Base-by-base conservation (phyloP, 1,140 invertebrate species). In the Glossosoma conforme region DNA sequence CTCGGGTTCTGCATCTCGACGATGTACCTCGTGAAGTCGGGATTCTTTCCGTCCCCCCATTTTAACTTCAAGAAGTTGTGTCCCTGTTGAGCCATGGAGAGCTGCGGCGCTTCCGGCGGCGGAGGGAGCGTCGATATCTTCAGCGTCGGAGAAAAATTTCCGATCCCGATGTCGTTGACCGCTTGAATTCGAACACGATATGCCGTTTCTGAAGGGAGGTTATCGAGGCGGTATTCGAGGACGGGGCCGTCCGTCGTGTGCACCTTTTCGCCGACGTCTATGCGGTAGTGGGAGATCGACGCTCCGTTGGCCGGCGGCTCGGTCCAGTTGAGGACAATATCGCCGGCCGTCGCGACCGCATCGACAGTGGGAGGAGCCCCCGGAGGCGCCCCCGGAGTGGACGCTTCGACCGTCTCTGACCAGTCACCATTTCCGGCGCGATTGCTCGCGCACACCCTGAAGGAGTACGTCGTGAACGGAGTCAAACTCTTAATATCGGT, bases 41-140 rank as follows among this genome's bases (percentile, higher is more conserved):
- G 61, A 54, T 80, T 83, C 57, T 78, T 77, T 10, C 77, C 77
- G 32, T 87, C 83, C 13, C 80, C 82, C 91, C 91, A 94, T 66
- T 89, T 89, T 14, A 94, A 74, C 63, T 89, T 90, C 38, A 94
- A 74, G 67, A 82, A 84, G 69, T 91, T 91, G 68, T 90, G 86
- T 1, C 81, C 83, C 4, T 74, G 70, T 33, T 77, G 78, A 5
- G 82, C 76, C 65, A 85, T 87, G 59, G 89, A 83, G 10, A 93
- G 69, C 33, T 67, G 67, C 1, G 91, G 89, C 15, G 90, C 85
- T 2, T 75, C 58, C 1, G 91, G 91, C 1, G 90, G 89, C 8
- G 87, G 75, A 10, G 86, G 82, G 24, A 83, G 73, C 1, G 90
- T 93, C 9, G 74, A 73, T 14, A 84, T 75, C 68, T 83, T 84